Percentiles rank a stretch among this genome's conserved stretches.
phyloP scores from a whole-genome alignment of 1,140 invertebrate genomes.

The Thereuonema tuberculata region DNA sequence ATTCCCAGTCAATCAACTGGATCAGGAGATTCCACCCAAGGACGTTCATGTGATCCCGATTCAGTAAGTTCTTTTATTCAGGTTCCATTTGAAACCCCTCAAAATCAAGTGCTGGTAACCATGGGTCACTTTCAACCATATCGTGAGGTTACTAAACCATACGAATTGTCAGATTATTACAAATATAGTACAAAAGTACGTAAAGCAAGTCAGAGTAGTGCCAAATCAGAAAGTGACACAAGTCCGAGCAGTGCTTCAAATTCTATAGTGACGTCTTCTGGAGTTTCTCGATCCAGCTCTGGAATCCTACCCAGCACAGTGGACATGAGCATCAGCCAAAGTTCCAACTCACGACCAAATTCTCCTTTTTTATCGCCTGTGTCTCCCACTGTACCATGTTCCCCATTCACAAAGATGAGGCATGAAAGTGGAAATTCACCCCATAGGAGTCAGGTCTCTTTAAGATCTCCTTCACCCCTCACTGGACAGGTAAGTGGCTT shows the following conservation, averaged over 20 bases:
- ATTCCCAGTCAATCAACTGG: background rate
- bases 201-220: conserved; percentile 34
- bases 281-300: background rate
- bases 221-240: background rate
- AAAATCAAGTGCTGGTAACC: conserved; percentile 67
- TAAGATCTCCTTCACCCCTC: background rate
- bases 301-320: background rate
- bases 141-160: conserved; percentile 85
- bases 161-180: conserved; percentile 94
- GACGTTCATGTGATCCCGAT: conserved; percentile 8
- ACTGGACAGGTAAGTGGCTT: background rate
- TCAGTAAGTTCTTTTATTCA: background rate
- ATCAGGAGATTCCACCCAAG: conserved; percentile 14
- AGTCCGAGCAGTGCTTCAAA: background rate
- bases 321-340: background rate
- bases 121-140: conserved; percentile 80
- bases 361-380: background rate
- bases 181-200: conserved; percentile 90
- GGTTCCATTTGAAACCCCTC: conserved; percentile 51
- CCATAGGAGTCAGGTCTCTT: background rate
- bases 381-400: background rate
- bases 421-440: background rate
- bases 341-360: background rate
- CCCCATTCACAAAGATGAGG: background rate
- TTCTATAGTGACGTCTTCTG: background rate